Evolutionary conservation across 1,140 invertebrate genomes (phyloP).

Genomic region (Drosophila sp.): DNA sequence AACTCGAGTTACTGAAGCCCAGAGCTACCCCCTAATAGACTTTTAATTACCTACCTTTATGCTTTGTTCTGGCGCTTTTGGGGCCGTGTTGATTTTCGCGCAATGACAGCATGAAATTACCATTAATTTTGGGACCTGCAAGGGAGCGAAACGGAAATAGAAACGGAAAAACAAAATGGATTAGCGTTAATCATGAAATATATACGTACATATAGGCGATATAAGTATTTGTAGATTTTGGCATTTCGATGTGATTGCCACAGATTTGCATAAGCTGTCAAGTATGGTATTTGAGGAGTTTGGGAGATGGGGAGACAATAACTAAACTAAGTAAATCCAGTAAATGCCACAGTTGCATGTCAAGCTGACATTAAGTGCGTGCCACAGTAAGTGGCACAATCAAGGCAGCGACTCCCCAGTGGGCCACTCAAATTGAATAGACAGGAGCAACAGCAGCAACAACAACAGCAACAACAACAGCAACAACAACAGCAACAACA

Average conservation of each 20-base stretch:
- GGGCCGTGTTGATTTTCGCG: slow-evolving; percentile 55
- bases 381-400: slow-evolving; percentile 31
- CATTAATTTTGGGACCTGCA: slow-evolving; percentile 51
- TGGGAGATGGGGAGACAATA: background rate
- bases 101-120: slow-evolving; percentile 59
- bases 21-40: slow-evolving; percentile 51
- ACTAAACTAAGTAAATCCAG: slow-evolving; percentile 2
- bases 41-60: slow-evolving; percentile 66
- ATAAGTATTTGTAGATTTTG: slow-evolving; percentile 16
- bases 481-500: too few relatives aligned
- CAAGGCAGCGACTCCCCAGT: slow-evolving; percentile 23
- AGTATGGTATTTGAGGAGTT: too few relatives aligned
- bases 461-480: too few relatives aligned
- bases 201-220: slow-evolving; percentile 16
- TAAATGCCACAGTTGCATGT: slow-evolving; percentile 58
- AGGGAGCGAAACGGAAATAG: slow-evolving; percentile 23
- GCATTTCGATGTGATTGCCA: slow-evolving; percentile 1
- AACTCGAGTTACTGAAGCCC: background rate
- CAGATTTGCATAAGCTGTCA: slow-evolving; percentile 36
- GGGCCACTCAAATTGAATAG: slow-evolving; percentile 45
- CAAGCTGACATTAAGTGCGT: slow-evolving; percentile 57
- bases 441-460: slow-evolving; percentile 20
- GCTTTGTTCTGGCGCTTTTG: slow-evolving; percentile 45
- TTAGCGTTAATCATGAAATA: slow-evolving; percentile 38
- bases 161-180: slow-evolving; percentile 45